Evolutionary conservation across 2,113 vertebrate genomes (phyloP), one percentile per base, ranked within the genome.

Genomic region (Anolis carolinensis): DNA sequence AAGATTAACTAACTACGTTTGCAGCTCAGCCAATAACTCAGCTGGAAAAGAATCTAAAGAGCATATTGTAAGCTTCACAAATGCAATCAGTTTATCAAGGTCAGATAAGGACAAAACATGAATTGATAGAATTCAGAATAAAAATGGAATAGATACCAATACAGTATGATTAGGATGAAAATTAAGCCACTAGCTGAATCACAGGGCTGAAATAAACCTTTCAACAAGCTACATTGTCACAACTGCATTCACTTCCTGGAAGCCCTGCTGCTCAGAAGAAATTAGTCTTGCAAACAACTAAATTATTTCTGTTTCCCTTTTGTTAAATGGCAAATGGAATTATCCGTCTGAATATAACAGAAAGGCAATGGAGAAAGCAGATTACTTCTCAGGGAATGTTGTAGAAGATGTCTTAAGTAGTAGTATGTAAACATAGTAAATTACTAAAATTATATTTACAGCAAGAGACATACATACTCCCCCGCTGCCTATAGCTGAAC

Each of bases 1-100:
- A 95, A 94, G 93, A 94, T 95, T 95, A 95, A 94, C 92, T 93
- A 95, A 89, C 83, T 94, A 83, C 89, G 92, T 93, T 90, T 88
- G 91, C 86, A 87, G 86, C 87, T 95, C 93, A 89, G 72, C 86
- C 90, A 94, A 92, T 94, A 94, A 93, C 81, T 93, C 91, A 95
- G 89, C 88, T 91, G 93, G 91, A 93, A 95, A 93, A 77, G 71
- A 91, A 82, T 90, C 80, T 93, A 91, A 92, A 90, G 82, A 95
- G 89, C 88, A 90, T 95, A 93, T 93, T 91, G 89, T 85, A 89
- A 89, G 80, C 71, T 94, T 92, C 93, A 84, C 88, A 94, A 94
- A 92, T 92, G 89, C 85, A 93, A 93, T 94, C 89, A 91, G 88
- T 92, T 93, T 91, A 93, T 93, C 93, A 96, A 95, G 95, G 95